phyloP scores from a whole-genome alignment of 1,140 invertebrate genomes.

The Zaprionus tsacasi region DNA sequence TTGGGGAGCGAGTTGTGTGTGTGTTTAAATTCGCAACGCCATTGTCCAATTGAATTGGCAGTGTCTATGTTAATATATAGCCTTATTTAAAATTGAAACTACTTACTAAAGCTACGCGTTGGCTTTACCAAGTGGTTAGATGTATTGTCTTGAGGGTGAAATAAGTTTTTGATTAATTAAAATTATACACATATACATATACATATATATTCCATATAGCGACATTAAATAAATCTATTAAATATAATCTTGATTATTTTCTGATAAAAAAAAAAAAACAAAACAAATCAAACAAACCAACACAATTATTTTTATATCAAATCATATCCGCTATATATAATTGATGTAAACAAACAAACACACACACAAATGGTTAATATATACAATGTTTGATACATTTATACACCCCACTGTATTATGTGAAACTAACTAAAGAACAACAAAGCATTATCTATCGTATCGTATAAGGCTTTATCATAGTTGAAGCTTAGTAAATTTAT shows the following conservation, averaged over 20 bases:
- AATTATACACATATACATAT: constrained; percentile 58
- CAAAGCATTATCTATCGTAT: constrained; percentile 34
- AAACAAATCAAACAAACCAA: constrained; percentile 10
- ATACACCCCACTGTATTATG: constrained; percentile 41
- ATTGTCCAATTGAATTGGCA: constrained; percentile 74
- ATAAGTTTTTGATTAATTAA: constrained; percentile 59
- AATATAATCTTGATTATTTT: constrained; percentile 29
- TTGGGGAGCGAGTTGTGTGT: constrained; percentile 42
- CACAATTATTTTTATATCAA: constrained; percentile 57
- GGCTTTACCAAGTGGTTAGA: constrained; percentile 52
- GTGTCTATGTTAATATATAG: constrained; percentile 57
- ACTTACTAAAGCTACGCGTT: constrained; percentile 59
- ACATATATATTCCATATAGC: constrained; percentile 47
- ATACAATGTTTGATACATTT: constrained; percentile 75
- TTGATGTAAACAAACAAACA: constrained; percentile 36
- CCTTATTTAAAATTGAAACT: constrained; percentile 57
- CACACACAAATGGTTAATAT: constrained; percentile 40
- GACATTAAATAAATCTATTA: constrained; percentile 45
- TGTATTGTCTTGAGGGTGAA: constrained; percentile 65
- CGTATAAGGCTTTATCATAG: constrained; percentile 30
- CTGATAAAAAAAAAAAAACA: constrained; percentile 12
- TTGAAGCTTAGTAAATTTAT: constrained; percentile 37
- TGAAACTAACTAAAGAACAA: constrained; percentile 34
- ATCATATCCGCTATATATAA: constrained; percentile 46
- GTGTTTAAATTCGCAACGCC: constrained; percentile 39